Conservation (phyloP, 2,888 invertebrate genomes). For the Himalopsyche anomala region DNA sequence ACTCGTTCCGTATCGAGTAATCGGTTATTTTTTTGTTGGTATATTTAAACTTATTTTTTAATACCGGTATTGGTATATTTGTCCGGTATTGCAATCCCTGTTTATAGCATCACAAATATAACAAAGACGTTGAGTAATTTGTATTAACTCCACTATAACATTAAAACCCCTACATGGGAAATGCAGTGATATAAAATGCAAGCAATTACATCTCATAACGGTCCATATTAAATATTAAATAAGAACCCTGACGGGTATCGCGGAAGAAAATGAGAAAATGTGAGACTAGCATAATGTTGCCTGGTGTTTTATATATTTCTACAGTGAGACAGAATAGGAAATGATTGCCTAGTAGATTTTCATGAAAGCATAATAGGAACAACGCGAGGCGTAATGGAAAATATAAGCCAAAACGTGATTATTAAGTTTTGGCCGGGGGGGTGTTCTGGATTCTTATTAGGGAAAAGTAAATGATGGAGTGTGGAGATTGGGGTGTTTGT, state of each 20-base stretch:
- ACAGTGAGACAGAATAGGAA: conserved; percentile 61
- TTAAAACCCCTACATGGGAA: neutral
- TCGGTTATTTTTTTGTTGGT: no score
- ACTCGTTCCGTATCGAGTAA: no score
- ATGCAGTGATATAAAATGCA: conserved; percentile 33
- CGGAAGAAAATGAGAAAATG: conserved; percentile 18
- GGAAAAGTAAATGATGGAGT: conserved; percentile 48
- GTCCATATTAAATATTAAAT: conserved; percentile 29
- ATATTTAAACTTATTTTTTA: no score
- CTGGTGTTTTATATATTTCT: neutral
- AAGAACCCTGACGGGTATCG: neutral
- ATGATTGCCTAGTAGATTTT: conserved; percentile 65
- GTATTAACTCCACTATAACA: no score
- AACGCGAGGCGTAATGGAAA: conserved; percentile 64
- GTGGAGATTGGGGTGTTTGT: conserved; percentile 36
- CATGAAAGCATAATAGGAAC: conserved; percentile 64
- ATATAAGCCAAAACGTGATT: conserved; percentile 62
- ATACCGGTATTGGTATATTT: no score
- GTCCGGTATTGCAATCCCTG: no score
- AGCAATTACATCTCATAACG: conserved; percentile 19
- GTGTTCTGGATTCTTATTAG: conserved; percentile 57
- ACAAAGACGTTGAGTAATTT: no score
- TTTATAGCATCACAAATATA: no score
- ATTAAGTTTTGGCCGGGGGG: conserved; percentile 60
- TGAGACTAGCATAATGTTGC: conserved; percentile 6